These are phyloP conservation scores for Euthynnus affinis DNA, from an alignment of 2,797 vertebrate genomes.

Conservation along the genomic window DNA sequence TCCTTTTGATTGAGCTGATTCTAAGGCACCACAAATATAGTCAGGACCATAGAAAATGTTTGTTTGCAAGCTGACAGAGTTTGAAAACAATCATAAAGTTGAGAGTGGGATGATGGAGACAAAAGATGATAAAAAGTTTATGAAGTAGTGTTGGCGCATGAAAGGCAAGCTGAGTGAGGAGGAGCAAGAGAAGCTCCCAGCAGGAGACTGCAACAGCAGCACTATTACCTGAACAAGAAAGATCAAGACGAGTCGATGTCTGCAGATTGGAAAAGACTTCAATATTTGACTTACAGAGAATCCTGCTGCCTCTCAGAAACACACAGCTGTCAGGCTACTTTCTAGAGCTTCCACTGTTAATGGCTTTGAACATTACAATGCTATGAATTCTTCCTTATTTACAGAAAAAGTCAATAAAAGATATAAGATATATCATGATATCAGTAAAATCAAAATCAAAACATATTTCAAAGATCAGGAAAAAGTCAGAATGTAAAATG, in stretches of 20 bases:
- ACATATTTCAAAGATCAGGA: too few species aligned
- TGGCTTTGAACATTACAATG: neutral
- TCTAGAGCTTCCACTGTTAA: neutral
- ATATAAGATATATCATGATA: too few species aligned
- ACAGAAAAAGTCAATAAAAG: neutral
- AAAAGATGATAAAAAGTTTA: conserved; percentile 5
- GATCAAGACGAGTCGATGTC: conserved; percentile 15
- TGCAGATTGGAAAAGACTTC: conserved; percentile 1
- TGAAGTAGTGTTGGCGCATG: neutral
- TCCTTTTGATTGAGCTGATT: too few species aligned
- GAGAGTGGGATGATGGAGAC: conserved; percentile 6
- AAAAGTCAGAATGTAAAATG: too few species aligned
- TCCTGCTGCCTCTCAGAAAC: neutral
- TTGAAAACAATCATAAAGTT: neutral
- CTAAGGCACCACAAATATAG: neutral
- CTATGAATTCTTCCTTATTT: neutral
- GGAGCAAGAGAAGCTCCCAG: neutral
- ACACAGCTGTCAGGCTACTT: neutral
- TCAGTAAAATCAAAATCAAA: too few species aligned
- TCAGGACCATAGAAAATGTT: too few species aligned
- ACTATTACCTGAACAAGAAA: conserved; percentile 7
- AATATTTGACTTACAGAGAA: conserved; percentile 27
- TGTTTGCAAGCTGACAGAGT: neutral
- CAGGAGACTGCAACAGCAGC: conserved; percentile 3
- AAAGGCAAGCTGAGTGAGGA: conserved; percentile 1